These are phyloP conservation scores for Gallinago paraguaiae DNA, from an alignment of 2,113 vertebrate genomes.

Conservation along the genomic window DNA sequence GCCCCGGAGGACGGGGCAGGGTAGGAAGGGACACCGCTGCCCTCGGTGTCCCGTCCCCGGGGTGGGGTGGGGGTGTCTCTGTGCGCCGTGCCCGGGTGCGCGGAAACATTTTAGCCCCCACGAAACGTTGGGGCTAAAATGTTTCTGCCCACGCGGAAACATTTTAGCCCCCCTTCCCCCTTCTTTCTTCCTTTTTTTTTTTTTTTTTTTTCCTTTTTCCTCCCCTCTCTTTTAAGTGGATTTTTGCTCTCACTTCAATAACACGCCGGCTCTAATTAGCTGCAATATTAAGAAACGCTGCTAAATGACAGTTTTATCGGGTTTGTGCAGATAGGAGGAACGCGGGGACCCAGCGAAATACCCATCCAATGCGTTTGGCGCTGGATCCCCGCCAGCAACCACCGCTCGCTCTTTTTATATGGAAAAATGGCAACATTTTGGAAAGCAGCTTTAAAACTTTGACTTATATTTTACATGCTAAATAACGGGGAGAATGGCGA, in stretches of 20 bases:
- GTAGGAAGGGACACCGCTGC: neutral
- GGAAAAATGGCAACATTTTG: conserved; percentile 74
- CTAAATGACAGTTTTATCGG: conserved; percentile 53
- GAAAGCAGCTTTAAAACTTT: conserved; percentile 75
- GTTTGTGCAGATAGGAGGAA: conserved; percentile 58
- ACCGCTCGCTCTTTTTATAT: conserved; percentile 64
- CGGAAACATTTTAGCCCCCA: too few relatives aligned
- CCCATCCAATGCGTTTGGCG: neutral
- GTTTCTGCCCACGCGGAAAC: neutral
- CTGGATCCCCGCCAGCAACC: conserved; percentile 63
- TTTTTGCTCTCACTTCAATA: conserved; percentile 63
- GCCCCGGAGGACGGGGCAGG: neutral
- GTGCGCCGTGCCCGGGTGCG: neutral
- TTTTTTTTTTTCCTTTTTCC: neutral
- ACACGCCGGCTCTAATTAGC: conserved; percentile 28
- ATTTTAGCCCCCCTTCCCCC: neutral
- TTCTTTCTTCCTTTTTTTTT: too few relatives aligned
- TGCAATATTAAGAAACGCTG: conserved; percentile 53
- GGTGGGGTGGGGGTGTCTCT: neutral
- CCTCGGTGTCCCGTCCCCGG: neutral
- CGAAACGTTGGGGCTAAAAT: neutral
- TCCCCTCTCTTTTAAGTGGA: conserved; percentile 43
- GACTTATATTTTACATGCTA: conserved; percentile 77
- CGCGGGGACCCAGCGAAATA: conserved; percentile 39
- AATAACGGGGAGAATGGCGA: conserved; percentile 74